Conservation (phyloP, 1,140 invertebrate species). For the Drosophila bipectinata region DNA sequence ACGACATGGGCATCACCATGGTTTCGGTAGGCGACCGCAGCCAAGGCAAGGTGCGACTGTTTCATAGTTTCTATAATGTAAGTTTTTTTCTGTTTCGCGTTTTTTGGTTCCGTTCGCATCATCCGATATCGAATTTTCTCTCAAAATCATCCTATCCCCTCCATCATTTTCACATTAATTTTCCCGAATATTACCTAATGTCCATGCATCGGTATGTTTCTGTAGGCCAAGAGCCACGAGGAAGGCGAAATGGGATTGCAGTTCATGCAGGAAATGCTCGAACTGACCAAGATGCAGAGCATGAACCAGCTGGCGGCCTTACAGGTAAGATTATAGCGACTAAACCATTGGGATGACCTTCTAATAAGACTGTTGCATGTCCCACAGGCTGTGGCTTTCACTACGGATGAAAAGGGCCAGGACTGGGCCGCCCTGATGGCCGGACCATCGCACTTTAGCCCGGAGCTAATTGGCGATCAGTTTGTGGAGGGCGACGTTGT, state of each 20-base stretch:
- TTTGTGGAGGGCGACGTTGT: conserved; percentile 87
- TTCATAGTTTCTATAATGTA: conserved; percentile 93
- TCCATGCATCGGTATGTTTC: not conserved
- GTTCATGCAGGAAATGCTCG: conserved; percentile 99
- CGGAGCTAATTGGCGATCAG: conserved; percentile 87
- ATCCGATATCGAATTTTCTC: not conserved
- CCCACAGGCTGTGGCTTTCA: conserved; percentile 85
- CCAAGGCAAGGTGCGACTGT: conserved; percentile 92
- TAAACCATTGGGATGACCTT: not conserved
- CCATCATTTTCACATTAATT: conserved; percentile 1
- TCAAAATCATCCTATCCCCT: conserved; percentile 4
- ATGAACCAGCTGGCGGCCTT: conserved; percentile 87
- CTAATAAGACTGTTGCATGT: not conserved
- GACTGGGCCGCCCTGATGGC: conserved; percentile 86
- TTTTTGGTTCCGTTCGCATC: conserved; percentile 21
- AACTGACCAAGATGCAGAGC: conserved; percentile 91
- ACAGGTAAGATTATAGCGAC: conserved; percentile 57
- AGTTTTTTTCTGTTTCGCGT: conserved; percentile 80
- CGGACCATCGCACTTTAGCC: conserved; percentile 96
- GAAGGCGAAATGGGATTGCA: conserved; percentile 96
- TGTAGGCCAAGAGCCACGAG: conserved; percentile 91
- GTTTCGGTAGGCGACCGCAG: conserved; percentile 90
- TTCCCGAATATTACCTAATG: not conserved
- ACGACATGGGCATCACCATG: conserved; percentile 97
- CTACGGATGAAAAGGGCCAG: conserved; percentile 73